Evolutionary conservation across 2,797 vertebrate genomes (phyloP).

Genomic region (Clarias fuscus): DNA sequence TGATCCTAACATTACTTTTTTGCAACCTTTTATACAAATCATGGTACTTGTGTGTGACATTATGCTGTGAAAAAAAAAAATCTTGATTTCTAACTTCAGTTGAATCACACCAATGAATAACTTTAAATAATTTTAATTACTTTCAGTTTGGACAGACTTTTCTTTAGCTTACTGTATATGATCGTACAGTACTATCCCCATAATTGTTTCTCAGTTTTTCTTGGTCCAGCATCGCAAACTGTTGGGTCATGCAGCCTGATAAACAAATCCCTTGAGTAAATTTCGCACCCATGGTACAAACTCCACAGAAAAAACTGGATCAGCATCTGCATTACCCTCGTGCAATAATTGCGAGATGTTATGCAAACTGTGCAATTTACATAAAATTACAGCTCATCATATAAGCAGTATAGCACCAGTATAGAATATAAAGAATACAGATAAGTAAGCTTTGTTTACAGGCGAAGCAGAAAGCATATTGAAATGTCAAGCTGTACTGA

Average conservation of each 20-base stretch:
- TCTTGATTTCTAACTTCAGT: background rate
- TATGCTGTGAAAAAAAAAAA: background rate
- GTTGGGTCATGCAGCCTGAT: background rate
- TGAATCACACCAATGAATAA: background rate
- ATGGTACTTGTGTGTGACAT: background rate
- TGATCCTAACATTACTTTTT: background rate
- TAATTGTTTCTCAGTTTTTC: background rate
- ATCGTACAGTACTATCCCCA: background rate
- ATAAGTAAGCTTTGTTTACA: background rate
- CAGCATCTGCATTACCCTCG: background rate
- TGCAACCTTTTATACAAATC: background rate
- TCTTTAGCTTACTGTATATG: background rate
- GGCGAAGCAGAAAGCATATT: background rate
- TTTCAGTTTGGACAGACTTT: background rate
- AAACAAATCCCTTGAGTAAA: background rate
- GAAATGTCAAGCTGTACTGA: constrained; percentile 22
- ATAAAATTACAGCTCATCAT: constrained; percentile 4
- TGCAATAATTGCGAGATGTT: background rate
- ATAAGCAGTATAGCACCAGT: background rate
- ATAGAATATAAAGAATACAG: background rate
- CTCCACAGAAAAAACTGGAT: background rate
- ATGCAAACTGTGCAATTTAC: constrained; percentile 4
- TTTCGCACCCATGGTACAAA: background rate
- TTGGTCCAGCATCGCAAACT: background rate
- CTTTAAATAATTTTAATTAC: background rate